Conservation (phyloP, 2,888 invertebrate species). For the Metalampra italica region DNA sequence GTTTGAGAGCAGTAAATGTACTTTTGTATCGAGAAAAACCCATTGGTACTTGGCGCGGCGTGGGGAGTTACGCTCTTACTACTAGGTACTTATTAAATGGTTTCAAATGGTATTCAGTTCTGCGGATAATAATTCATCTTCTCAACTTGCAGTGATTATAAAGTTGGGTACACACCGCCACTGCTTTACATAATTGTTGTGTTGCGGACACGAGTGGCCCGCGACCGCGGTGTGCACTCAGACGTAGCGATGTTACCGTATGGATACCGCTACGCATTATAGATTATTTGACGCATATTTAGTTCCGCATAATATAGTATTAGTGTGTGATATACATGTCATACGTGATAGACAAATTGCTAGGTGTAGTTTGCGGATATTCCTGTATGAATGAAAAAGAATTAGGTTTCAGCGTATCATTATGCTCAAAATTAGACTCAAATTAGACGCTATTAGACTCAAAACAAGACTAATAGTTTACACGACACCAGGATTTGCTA, state of each 20-base stretch:
- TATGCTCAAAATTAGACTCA: no score
- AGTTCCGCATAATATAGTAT: conserved; percentile 1
- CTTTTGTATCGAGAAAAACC: no score
- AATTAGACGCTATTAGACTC: no score
- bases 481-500: no score
- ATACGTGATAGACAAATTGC: background rate
- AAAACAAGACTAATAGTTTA: no score
- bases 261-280: conserved; percentile 47
- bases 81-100: no score
- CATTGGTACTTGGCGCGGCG: no score
- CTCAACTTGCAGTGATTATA: background rate
- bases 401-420: no score
- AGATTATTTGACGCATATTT: conserved; percentile 28
- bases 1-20: no score
- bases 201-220: background rate
- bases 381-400: background rate
- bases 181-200: conserved; percentile 8
- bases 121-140: no score
- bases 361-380: background rate
- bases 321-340: conserved; percentile 18
- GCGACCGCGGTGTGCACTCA: conserved; percentile 36
- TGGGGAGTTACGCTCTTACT: no score
- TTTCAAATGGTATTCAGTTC: no score
- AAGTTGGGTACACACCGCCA: background rate
- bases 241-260: conserved; percentile 43